Base-by-base conservation (phyloP, 2,113 vertebrate genomes). In the Azemiops feae region DNA sequence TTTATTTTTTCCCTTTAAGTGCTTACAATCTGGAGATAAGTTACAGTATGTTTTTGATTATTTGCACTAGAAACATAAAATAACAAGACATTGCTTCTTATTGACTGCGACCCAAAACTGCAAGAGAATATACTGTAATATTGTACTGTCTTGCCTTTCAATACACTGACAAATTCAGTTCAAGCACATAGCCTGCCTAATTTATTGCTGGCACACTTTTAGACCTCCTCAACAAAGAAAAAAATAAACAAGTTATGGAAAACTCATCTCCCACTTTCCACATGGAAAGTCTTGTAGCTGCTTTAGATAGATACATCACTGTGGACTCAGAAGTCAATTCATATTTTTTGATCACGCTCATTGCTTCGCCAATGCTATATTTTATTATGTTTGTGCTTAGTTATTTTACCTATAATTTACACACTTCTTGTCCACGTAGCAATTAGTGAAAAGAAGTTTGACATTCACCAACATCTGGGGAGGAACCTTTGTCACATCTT, bases 381-480 rank as follows among this genome's bases (percentile, higher is more conserved):
- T 95, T 20, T 7, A 45, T 69, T 94, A 81, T 1, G 58, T 89
- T 45, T 85, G 90, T 94, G 52, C 0, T 64, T 45, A 58, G 23
- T 86, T 92, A 90, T 25, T 54, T 95, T 90, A 91, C 23, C 20
- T 93, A 93, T n/a, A 52, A 34, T 14, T 34, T 52, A 30, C 45
- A n/a, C 14, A 34, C 12, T 74, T 16, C n/a, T 74, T 74, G 14
- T 12, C 64, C n/a, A 74, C 34, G 16, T 45, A n/a, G 43, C 20
- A 11, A 23, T 4, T 16, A 85, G 43, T 45, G 2, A 85, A 43
- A 22, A 23, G 81, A 22, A 47, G 43, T 12, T 3, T 85, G 81
- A 45, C 22, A 8, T 34, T 27, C 23, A n/a, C 3, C n/a, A 14
- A 88, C 14, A 3, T 39, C 1, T 7, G 20, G 20, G 16, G 16